Evolutionary conservation across 2,888 invertebrate genomes (phyloP).

Genomic region (Phyto melanocephala): DNA sequence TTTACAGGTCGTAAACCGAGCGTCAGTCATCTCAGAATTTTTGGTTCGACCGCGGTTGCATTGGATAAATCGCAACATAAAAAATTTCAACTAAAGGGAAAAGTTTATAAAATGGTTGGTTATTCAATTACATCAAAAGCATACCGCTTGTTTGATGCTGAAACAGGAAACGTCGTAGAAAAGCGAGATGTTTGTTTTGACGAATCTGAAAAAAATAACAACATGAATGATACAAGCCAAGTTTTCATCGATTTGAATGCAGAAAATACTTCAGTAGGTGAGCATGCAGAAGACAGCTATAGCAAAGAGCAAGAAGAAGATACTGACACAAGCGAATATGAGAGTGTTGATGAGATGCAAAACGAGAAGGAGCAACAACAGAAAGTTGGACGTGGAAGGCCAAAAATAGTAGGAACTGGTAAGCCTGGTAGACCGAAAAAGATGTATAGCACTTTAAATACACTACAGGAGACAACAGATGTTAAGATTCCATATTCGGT

Average conservation of each 20-base stretch:
- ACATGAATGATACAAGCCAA: neutral
- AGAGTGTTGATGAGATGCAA: neutral
- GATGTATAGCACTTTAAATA: neutral
- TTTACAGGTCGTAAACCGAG: neutral
- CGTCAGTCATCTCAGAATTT: no score
- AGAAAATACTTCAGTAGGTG: neutral
- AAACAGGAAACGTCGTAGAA: constrained; percentile 30
- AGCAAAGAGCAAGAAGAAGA: neutral
- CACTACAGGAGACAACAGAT: neutral
- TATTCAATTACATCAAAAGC: no score
- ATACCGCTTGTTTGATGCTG: no score
- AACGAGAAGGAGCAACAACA: constrained; percentile 19
- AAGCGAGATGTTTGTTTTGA: constrained; percentile 48
- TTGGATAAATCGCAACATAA: neutral
- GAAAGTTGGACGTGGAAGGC: neutral
- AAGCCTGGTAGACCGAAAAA: neutral
- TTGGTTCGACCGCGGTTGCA: neutral
- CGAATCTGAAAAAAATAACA: neutral
- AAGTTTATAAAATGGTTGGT: no score
- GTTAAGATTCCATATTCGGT: neutral
- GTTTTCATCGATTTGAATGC: neutral
- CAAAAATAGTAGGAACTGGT: neutral
- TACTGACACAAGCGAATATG: neutral
- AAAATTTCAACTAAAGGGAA: no score
- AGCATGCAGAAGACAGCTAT: neutral